A percentile compares a stretch with the other conserved stretches of the same genome.
Evolutionary conservation across 2,797 vertebrate genomes (phyloP).

Genomic region (Coluber constrictor): DNA sequence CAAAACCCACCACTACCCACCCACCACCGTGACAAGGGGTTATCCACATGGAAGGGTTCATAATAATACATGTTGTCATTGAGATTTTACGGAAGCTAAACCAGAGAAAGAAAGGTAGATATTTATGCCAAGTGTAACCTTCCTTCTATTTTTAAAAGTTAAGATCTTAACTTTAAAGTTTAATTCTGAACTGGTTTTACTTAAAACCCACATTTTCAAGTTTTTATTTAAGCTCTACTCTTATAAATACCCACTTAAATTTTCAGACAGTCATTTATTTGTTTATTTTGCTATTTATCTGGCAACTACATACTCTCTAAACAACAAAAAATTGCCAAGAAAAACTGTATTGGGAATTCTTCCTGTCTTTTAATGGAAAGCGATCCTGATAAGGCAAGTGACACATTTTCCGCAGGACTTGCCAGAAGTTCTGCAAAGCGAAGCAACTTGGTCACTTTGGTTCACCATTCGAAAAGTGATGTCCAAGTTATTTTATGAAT

Average conservation of each 20-base stretch:
- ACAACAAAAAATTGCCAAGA: background rate
- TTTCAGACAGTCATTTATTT: background rate
- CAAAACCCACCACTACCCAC: too few relatives aligned
- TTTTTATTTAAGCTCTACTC: background rate
- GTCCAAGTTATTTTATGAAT: background rate
- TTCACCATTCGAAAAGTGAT: background rate
- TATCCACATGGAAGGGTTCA: background rate
- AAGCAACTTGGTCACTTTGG: background rate
- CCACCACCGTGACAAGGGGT: too few relatives aligned
- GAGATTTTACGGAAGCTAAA: background rate
- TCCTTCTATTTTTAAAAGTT: background rate
- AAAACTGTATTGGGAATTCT: background rate
- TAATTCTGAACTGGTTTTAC: background rate
- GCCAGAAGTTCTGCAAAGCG: background rate
- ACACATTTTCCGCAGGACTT: background rate
- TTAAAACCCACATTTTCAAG: background rate
- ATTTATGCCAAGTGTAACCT: background rate
- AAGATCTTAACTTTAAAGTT: background rate
- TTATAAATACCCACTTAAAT: background rate
- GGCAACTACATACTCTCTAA: background rate
- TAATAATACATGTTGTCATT: background rate
- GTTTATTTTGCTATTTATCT: background rate
- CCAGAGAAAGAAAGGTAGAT: background rate
- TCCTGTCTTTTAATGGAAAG: background rate
- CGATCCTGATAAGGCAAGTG: background rate